phyloP scores from a whole-genome alignment of 1,140 invertebrate species.

The Callitettix versicolor region DNA sequence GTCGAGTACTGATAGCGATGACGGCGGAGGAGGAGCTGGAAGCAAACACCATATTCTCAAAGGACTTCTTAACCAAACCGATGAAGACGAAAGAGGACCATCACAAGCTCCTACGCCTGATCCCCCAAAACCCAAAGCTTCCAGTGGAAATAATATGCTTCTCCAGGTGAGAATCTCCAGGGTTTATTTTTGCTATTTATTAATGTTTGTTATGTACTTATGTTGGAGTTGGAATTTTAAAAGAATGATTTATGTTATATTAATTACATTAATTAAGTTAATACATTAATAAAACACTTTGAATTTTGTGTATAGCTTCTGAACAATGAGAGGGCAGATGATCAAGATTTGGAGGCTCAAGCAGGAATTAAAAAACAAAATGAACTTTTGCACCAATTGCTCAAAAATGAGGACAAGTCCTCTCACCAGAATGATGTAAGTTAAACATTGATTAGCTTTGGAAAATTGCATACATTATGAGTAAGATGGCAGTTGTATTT shows the following conservation, averaged over 20 bases:
- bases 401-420: slow-evolving; percentile 46
- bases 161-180: slow-evolving; percentile 51
- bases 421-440: slow-evolving; percentile 9
- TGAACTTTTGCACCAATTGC: slow-evolving; percentile 67
- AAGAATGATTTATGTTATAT: too few species aligned
- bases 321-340: slow-evolving; percentile 66
- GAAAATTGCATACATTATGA: too few species aligned
- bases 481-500: too few species aligned
- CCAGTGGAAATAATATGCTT: slow-evolving; percentile 54
- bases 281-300: too few species aligned
- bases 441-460: background rate
- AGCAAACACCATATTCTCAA: slow-evolving; percentile 56
- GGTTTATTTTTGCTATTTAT: too few species aligned
- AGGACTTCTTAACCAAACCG: slow-evolving; percentile 66
- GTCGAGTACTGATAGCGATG: slow-evolving; percentile 24
- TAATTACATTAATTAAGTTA: too few species aligned
- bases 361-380: slow-evolving; percentile 50
- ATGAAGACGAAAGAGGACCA: slow-evolving; percentile 47
- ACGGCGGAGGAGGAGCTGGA: slow-evolving; percentile 34
- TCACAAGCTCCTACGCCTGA: slow-evolving; percentile 23
- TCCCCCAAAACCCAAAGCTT: slow-evolving; percentile 20
- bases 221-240: too few species aligned
- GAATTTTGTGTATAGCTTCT: slow-evolving; percentile 50
- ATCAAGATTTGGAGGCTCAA: slow-evolving; percentile 54
- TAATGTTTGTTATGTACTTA: too few species aligned